Evolutionary conservation across 2,113 vertebrate species (phyloP), one percentile per base, ranked within the genome.

Genomic region (Amblyornis subalaris): DNA sequence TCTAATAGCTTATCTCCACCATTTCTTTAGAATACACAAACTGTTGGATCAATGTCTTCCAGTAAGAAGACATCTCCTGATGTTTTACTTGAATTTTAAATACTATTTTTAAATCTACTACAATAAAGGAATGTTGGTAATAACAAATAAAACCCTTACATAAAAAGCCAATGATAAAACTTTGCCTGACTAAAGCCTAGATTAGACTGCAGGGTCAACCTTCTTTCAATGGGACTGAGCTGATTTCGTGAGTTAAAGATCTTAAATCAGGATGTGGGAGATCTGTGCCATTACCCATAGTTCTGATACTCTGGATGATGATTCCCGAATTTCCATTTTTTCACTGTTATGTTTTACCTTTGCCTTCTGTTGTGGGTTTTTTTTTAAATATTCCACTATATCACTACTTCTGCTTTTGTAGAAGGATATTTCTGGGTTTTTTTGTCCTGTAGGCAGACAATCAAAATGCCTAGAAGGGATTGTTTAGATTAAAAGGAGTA

Each of bases 1-100:
- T 60, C 16, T 64, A 26, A 20, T 1, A 44, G 13, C 3, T 64
- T 21, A 33, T 28, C 24, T 33, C 23, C 1, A 0, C 10, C 3
- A 24, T 61, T 86, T 94, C 45, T 48, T 36, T 61, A n/a, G 23
- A 84, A 66, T 12, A 47, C 18, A 64, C 21, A 35, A 51, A 73
- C 8, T 61, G 16, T 24, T 48, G 45, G 40, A 48, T 45, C 16
- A 35, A 75, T 29, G 6, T 44, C 12, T 79, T 76, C n/a, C 13
- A 48, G 45, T 40, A 57, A 64, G 24, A 80, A 69, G 3, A 40
- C 3, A 18, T 5, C n/a, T 80, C 24, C 16, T 73, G 19, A 24
- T 14, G 26, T 50, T 87, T 78, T 40, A 28, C 14, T 53, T 62
- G 38, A 70, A 45, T 51, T 86, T 51, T 7, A 83, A 86, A 83